A percentile compares a stretch with the other conserved stretches of the same genome.
These are phyloP conservation scores for Gyps fulvus DNA, from an alignment of 2,113 vertebrate species.

Conservation along the genomic window DNA sequence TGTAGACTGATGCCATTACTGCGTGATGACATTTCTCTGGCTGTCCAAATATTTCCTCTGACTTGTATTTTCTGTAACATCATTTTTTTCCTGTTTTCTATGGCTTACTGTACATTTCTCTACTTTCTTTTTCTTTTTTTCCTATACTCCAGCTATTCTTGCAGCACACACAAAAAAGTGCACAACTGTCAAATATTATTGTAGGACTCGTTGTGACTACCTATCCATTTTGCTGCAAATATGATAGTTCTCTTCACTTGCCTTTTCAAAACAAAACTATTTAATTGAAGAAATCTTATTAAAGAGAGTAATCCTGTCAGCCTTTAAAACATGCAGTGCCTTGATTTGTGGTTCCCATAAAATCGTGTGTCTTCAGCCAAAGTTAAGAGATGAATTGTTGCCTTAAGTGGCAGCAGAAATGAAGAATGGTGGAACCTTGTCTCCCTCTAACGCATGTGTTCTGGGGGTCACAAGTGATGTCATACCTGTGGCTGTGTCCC, in stretches of 20 bases:
- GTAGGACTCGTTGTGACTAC: neutral
- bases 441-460: neutral
- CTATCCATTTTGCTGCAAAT: neutral
- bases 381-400: neutral
- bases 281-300: slow-evolving; percentile 33
- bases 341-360: slow-evolving; percentile 62
- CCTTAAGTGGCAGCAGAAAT: neutral
- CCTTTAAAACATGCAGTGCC: slow-evolving; percentile 1
- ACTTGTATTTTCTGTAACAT: slow-evolving; percentile 4
- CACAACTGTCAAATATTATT: neutral
- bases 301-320: neutral
- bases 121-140: neutral
- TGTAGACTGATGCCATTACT: neutral
- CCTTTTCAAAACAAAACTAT: neutral
- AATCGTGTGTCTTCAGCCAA: neutral
- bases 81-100: neutral
- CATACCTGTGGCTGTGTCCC: neutral
- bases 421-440: neutral
- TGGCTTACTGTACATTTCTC: neutral
- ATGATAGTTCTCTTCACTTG: neutral
- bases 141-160: neutral
- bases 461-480: neutral
- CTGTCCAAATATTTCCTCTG: slow-evolving; percentile 10
- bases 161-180: neutral
- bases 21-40: neutral